Percentiles rank a stretch among this genome's conserved stretches.
Evolutionary conservation across 1,140 invertebrate species (phyloP).

Genomic region (Uloborus diversus): DNA sequence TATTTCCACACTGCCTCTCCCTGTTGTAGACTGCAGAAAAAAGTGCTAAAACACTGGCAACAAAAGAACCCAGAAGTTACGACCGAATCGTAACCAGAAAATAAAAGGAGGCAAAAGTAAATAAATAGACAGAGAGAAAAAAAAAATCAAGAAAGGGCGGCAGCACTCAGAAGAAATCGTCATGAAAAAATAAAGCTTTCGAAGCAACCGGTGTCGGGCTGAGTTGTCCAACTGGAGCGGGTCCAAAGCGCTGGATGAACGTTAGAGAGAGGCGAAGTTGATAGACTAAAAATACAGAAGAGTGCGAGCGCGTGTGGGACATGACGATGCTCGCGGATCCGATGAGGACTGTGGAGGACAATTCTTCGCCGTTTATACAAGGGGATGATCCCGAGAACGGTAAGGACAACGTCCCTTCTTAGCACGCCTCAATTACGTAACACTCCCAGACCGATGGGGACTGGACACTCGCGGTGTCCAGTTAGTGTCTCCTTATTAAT

Average conservation of each 20-base stretch:
- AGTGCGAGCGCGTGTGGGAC: slow-evolving; percentile 26
- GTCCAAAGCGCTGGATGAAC: slow-evolving; percentile 8
- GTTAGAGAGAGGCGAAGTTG: slow-evolving; percentile 19
- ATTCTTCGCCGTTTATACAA: slow-evolving; percentile 11
- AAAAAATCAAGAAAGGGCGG: not conserved
- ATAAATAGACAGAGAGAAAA: not conserved
- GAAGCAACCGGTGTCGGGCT: slow-evolving; percentile 29
- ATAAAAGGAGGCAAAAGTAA: not conserved
- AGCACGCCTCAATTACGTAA: too few relatives aligned
- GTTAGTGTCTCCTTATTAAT: too few relatives aligned
- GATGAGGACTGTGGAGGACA: slow-evolving; percentile 27
- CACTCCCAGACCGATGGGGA: too few relatives aligned
- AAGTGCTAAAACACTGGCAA: too few relatives aligned
- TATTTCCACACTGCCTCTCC: too few relatives aligned
- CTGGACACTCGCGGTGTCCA: too few relatives aligned
- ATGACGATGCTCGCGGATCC: slow-evolving; percentile 38
- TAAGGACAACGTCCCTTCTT: not conserved
- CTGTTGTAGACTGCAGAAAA: too few relatives aligned
- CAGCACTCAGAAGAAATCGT: too few relatives aligned
- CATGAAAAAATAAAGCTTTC: not conserved
- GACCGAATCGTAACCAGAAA: too few relatives aligned
- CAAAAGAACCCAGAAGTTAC: too few relatives aligned
- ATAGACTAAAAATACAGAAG: slow-evolving; percentile 44
- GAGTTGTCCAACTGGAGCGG: slow-evolving; percentile 31
- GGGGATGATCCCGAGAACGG: slow-evolving; percentile 46